Conservation (phyloP, 1,140 invertebrate genomes). For the Cyclargus thomasi region DNA sequence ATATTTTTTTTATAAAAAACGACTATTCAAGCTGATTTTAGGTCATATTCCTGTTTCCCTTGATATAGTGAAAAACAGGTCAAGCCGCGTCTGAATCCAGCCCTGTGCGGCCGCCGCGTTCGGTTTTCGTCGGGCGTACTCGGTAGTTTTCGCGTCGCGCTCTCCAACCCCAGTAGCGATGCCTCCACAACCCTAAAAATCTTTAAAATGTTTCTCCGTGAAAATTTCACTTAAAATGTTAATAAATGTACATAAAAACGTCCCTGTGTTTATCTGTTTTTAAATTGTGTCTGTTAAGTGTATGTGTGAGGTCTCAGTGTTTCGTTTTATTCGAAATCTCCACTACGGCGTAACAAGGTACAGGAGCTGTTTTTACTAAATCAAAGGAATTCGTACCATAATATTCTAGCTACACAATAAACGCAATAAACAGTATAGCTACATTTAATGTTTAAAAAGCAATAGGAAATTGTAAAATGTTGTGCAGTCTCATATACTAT, state of each 20-base stretch:
- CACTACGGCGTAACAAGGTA: conserved; percentile 16
- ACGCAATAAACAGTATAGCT: neutral
- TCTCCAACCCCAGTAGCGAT: conserved; percentile 65
- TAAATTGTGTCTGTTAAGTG: conserved; percentile 31
- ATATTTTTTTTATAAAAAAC: too few species aligned
- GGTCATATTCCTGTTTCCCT: neutral
- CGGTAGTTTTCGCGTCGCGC: conserved; percentile 59
- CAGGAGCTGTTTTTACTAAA: conserved; percentile 6
- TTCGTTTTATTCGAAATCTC: conserved; percentile 21
- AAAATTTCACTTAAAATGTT: conserved; percentile 28
- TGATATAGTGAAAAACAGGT: conserved; percentile 34
- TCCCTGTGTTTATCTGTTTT: conserved; percentile 23
- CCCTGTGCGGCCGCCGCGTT: conserved; percentile 58
- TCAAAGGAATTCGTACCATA: neutral
- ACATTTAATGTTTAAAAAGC: too few species aligned
- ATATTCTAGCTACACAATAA: neutral
- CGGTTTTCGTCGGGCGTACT: conserved; percentile 49
- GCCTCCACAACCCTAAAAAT: conserved; percentile 60
- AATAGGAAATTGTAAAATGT: too few species aligned
- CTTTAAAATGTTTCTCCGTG: conserved; percentile 53
- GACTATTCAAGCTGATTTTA: too few species aligned
- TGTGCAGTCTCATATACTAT: neutral
- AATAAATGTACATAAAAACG: conserved; percentile 37
- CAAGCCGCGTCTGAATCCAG: conserved; percentile 32
- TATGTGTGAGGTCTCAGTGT: conserved; percentile 54